These are phyloP conservation scores for Ptilonorhynchus violaceus DNA, from an alignment of 2,113 vertebrate genomes.

Conservation along the genomic window DNA sequence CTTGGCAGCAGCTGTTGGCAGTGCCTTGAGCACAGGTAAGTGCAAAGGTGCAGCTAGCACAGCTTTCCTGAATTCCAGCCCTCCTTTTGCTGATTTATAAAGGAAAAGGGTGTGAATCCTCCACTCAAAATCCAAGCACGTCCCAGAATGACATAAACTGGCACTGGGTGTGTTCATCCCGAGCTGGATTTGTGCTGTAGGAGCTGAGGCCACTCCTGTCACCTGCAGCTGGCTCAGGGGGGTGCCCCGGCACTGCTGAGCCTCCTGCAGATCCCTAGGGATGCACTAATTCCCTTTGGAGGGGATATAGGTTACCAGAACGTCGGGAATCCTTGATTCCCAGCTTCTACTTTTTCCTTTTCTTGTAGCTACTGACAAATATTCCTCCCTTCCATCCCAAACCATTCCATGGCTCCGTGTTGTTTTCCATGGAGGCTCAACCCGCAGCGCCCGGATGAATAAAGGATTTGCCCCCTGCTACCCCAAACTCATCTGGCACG, in stretches of 20 bases:
- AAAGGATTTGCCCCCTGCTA: background rate
- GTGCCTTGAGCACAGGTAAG: background rate
- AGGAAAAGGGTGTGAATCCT: too few relatives aligned
- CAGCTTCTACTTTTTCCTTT: background rate
- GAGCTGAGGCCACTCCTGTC: background rate
- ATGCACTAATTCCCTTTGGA: background rate
- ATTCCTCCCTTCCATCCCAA: background rate
- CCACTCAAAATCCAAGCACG: too few relatives aligned
- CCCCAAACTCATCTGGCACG: background rate
- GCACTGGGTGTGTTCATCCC: background rate
- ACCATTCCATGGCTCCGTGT: rapidly evolving
- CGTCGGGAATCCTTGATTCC: background rate
- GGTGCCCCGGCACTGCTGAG: background rate
- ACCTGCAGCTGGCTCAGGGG: background rate
- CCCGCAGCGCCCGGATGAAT: background rate
- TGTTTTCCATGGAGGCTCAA: background rate
- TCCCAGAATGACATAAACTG: too few relatives aligned
- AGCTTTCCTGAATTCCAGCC: background rate
- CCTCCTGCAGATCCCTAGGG: background rate
- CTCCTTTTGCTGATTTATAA: background rate
- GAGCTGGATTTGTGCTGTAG: background rate
- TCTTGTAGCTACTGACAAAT: background rate
- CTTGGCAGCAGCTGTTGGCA: background rate
- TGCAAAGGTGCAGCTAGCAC: background rate
- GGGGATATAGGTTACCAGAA: background rate